Evolutionary conservation across 2,888 invertebrate species (phyloP), one percentile per base, ranked within the genome.

Genomic region (Archips xylosteana): DNA sequence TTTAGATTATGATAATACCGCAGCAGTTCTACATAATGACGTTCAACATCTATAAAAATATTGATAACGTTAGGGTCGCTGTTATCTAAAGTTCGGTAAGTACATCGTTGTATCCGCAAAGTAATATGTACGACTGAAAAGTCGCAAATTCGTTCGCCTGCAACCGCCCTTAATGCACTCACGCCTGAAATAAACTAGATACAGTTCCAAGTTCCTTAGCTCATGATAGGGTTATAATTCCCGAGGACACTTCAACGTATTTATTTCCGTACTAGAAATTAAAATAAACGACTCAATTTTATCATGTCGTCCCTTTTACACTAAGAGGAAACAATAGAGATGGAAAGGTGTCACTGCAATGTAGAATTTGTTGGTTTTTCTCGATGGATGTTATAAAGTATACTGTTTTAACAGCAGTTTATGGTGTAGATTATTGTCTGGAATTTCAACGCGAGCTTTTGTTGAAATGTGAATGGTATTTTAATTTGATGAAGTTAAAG

Each of bases 111-210:
- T 6, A 39, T 39, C 4, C 5, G 6, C 5, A n/a, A 4, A 47
- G 13, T 47, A 2, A 15, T 51, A 39, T 6, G 6, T 39, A 39
- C 39, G 39, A 39, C 39, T 1, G 5, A 51, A 36, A 51, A 51
- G 1, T 42, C n/a, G 13, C 32, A 39, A 49, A 65, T 10, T 34
- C 36, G 65, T 51, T 5, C 36, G 10, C 2, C 0, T 65, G 3
- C 15, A 34, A 12, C 61, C 32, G 23, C 13, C 75, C 61, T 75
- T 70, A 78, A 49, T 61, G 45, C 45, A 45, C 64, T 74, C 69
- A 75, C 75, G 71, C 70, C 76, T 61, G 72, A 78, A 78, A 79
- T 77, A 76, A 76, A 75, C 75, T 75, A 69, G 74, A 76, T 62
- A 74, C 72, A 59, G 77, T 77, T 63, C 74, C 72, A 75, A 74